Percentiles rank a stretch among this genome's conserved stretches.
These are phyloP conservation scores for Meandrina meandrites DNA, from an alignment of 92 coral and sea anemone genomes.

Conservation along the genomic window DNA sequence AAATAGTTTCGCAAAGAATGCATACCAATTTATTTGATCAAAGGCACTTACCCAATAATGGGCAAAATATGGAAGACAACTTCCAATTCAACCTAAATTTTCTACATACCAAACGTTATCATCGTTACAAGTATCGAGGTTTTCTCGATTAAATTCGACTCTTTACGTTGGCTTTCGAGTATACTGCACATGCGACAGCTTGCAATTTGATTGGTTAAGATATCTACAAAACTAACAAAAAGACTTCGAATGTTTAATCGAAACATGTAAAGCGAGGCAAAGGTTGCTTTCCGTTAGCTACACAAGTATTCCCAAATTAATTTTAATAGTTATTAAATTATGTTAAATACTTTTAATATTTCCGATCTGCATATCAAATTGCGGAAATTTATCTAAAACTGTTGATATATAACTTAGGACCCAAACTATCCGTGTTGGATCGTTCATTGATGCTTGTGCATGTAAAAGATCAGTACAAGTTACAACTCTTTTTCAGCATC, in stretches of 20 bases:
- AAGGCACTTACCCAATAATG: too few species aligned
- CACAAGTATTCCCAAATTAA: neutral
- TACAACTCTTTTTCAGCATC: neutral
- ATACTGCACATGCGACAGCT: neutral
- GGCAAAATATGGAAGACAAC: too few species aligned
- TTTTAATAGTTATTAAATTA: neutral
- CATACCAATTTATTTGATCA: too few species aligned
- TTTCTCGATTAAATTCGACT: too few species aligned
- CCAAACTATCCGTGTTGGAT: constrained; percentile 8
- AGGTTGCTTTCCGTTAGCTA: neutral
- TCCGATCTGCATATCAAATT: constrained; percentile 7
- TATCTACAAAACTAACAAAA: neutral
- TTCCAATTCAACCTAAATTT: too few species aligned
- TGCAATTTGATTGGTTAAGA: neutral
- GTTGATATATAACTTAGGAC: constrained; percentile 16
- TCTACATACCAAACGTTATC: too few species aligned
- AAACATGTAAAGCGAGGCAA: neutral
- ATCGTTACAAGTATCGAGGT: too few species aligned
- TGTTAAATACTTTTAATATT: neutral
- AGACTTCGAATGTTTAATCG: neutral
- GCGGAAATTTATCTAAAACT: constrained; percentile 16
- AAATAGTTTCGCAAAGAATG: too few species aligned
- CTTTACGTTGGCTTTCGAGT: too few species aligned
- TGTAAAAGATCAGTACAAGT: neutral
- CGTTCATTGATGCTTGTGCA: neutral